Evolutionary conservation across 2,888 invertebrate genomes (phyloP).

Genomic region (Drosophila eohydei): DNA sequence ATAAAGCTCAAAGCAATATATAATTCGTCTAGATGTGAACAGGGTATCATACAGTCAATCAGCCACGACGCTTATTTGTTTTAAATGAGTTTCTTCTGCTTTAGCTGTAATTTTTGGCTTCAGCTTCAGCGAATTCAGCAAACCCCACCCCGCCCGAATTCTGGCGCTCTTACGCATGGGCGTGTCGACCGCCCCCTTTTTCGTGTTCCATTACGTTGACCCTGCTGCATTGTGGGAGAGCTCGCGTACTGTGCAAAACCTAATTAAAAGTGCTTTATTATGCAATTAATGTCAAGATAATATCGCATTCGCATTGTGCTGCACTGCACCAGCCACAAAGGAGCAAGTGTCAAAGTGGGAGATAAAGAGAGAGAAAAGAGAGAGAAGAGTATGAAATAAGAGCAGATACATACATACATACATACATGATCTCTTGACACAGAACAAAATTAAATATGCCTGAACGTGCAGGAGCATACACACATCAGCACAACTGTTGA

Average conservation of each 20-base stretch:
- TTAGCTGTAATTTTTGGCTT: conserved; percentile 8
- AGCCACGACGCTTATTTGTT: not conserved
- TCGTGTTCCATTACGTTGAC: conserved; percentile 21
- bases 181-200: conserved; percentile 1
- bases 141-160: not conserved
- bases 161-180: conserved; percentile 23
- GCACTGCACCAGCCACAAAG: conserved; percentile 30
- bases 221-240: conserved; percentile 18
- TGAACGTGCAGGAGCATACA: not conserved
- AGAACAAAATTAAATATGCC: not conserved
- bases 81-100: conserved; percentile 32
- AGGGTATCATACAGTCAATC: not conserved
- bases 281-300: conserved; percentile 77
- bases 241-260: conserved; percentile 55
- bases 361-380: not conserved
- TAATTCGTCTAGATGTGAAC: not conserved
- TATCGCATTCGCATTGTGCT: conserved; percentile 63
- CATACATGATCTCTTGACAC: not conserved
- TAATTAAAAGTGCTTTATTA: conserved; percentile 80
- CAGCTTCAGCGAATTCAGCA: conserved; percentile 1
- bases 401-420: not conserved
- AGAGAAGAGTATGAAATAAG: not conserved
- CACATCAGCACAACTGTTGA: not conserved
- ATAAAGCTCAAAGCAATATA: not conserved
- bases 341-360: not conserved